These are phyloP conservation scores for Pogonomyrmex californicus DNA, from an alignment of 1,140 invertebrate genomes.

Conservation along the genomic window DNA sequence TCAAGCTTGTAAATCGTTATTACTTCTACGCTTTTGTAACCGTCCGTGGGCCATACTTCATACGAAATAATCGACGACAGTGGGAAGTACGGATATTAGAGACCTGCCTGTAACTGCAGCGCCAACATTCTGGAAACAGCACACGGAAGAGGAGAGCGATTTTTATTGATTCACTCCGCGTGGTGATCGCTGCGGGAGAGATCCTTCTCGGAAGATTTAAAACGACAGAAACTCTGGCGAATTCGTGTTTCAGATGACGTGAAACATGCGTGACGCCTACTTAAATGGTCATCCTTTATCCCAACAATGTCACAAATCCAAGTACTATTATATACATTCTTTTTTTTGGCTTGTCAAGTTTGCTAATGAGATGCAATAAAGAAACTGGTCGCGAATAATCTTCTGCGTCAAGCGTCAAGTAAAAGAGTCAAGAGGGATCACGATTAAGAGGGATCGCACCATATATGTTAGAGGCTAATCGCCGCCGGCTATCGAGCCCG, in stretches of 20 bases:
- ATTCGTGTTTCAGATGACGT: constrained; percentile 16
- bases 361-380: constrained; percentile 12
- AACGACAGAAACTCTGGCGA: constrained; percentile 15
- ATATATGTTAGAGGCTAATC: neutral
- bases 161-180: constrained; percentile 39
- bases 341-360: neutral
- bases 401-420: neutral
- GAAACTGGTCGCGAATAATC: neutral
- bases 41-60: neutral
- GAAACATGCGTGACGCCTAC: constrained; percentile 25
- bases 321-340: neutral
- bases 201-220: constrained; percentile 42
- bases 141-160: constrained; percentile 11
- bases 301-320: neutral
- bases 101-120: neutral
- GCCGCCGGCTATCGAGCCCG: neutral
- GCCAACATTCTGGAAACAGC: neutral
- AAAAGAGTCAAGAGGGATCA: neutral
- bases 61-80: neutral
- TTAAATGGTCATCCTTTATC: constrained; percentile 40
- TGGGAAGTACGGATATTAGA: constrained; percentile 28
- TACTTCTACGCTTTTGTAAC: constrained; percentile 39
- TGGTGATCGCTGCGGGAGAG: constrained; percentile 18
- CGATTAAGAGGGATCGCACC: constrained; percentile 21
- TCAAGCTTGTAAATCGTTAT: constrained; percentile 31